A percentile compares a stretch with the other conserved stretches of the same genome.
phyloP scores from a whole-genome alignment of 2,888 invertebrate species.

The Parnassius apollo region DNA sequence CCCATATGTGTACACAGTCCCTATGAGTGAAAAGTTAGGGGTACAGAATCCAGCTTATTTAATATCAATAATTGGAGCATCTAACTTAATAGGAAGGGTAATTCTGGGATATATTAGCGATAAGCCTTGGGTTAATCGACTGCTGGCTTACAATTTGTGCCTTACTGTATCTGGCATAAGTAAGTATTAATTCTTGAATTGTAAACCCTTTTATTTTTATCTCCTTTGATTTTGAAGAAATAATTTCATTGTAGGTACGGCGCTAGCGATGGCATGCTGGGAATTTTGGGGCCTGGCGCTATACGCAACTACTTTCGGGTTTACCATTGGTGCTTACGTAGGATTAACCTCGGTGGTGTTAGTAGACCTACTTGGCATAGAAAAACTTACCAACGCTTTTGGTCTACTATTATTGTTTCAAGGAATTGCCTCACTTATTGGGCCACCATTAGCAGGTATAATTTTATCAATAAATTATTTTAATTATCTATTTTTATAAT shows the following conservation, averaged over 20 bases:
- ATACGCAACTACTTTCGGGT: conserved; percentile 92
- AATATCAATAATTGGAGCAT: conserved; percentile 90
- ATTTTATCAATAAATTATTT: not conserved
- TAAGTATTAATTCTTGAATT: conserved; percentile 66
- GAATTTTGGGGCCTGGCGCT: conserved; percentile 87
- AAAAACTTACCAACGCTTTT: conserved; percentile 96
- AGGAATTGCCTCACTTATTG: conserved; percentile 95
- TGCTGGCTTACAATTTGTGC: conserved; percentile 93
- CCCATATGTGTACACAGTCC: conserved; percentile 93
- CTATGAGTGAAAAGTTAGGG: conserved; percentile 84
- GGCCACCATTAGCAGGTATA: conserved; percentile 95
- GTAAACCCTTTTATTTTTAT: not conserved
- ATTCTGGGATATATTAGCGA: conserved; percentile 93
- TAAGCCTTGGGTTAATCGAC: conserved; percentile 94
- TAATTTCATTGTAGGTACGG: conserved; percentile 83
- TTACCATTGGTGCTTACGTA: conserved; percentile 96
- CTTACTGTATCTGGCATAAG: conserved; percentile 93
- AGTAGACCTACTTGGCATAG: conserved; percentile 96
- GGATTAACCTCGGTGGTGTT: conserved; percentile 97
- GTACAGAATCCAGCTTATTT: conserved; percentile 85
- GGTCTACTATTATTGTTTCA: conserved; percentile 95
- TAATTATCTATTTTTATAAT: too few relatives aligned
- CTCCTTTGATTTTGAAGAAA: not conserved
- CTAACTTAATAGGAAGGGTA: conserved; percentile 94
- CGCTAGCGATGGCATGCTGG: conserved; percentile 87